Evolutionary conservation across 2,113 vertebrate species (phyloP), one percentile per base, ranked within the genome.

Genomic region (Mesembrinibis cayennensis): DNA sequence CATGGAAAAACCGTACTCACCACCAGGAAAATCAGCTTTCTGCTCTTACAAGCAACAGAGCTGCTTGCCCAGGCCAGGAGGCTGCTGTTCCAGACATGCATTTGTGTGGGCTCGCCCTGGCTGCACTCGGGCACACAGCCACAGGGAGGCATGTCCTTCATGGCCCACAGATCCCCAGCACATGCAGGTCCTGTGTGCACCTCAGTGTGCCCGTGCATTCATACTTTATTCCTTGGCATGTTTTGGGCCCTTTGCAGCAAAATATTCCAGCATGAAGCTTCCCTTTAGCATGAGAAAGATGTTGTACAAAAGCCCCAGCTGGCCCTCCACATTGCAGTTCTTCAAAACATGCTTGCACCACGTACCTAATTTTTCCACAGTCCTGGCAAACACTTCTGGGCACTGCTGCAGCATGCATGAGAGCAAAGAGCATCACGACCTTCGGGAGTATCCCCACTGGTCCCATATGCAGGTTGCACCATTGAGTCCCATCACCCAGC

Each of bases 71-170:
- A 42, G 38, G 66, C 56, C 66, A 58, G 62, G n/a, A 59, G 27
- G 47, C 62, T 79, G 42, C 61, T 1, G 0, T 45, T 15, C 47
- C 66, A 86, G n/a, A 25, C 0, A 0, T 32, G 9, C 1, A 1
- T 56, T 74, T 65, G 30, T 47, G 23, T 40, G 65, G 65, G 26
- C 50, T 82, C 55, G 70, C 13, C 20, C 58, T 1, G 1, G 30
- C 36, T 70, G 53, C 14, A 42, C 15, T 17, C 5, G 1, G 53
- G 17, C 44, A 47, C 0, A 0, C 55, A 56, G 40, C 49, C 55
- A 73, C 52, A 66, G 42, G 53, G 50, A 89, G 25, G 40, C 9
- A 16, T 2, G 8, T 82, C 62, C 62, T 62, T 83, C 67, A 18
- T 3, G 15, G 47, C 42, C 21, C 23, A 27, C 42, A 63, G 56